phyloP scores from a whole-genome alignment of 2,113 vertebrate species.

The Microtus richardsoni region DNA sequence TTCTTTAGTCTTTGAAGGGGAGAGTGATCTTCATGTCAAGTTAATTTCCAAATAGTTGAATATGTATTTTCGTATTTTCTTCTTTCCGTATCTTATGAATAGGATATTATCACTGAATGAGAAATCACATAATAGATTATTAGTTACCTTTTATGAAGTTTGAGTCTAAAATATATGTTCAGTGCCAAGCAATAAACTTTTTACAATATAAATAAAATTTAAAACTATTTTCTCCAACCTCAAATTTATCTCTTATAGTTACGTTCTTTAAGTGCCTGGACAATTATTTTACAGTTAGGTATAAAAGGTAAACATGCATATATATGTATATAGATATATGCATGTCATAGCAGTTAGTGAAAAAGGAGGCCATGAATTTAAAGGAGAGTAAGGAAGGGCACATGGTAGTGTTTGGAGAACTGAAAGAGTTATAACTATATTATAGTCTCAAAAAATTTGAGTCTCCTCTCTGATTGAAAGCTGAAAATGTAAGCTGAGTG shows the following conservation, averaged over 20 bases:
- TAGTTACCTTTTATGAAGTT: slow-evolving; percentile 15
- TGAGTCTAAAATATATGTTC: neutral
- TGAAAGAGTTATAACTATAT: neutral
- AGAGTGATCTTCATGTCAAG: neutral
- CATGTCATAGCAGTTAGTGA: neutral
- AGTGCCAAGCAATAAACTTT: slow-evolving; percentile 1
- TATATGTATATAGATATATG: neutral
- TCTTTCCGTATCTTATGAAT: neutral
- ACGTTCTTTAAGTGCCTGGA: neutral
- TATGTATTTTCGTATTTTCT: neutral
- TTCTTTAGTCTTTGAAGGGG: neutral
- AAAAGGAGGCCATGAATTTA: neutral
- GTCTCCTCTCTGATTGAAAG: neutral
- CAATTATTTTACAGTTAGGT: neutral
- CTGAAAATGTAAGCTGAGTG: neutral
- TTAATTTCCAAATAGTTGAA: slow-evolving; percentile 27
- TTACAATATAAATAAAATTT: slow-evolving; percentile 9
- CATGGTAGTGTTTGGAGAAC: neutral
- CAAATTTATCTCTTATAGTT: slow-evolving; percentile 16
- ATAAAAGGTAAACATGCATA: neutral
- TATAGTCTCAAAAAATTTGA: neutral
- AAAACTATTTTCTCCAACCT: neutral
- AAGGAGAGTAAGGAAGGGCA: neutral
- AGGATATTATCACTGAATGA: slow-evolving; percentile 16
- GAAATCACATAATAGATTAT: neutral